Base-by-base conservation (phyloP, 1,140 invertebrate genomes). In the Drosophila saltans region DNA sequence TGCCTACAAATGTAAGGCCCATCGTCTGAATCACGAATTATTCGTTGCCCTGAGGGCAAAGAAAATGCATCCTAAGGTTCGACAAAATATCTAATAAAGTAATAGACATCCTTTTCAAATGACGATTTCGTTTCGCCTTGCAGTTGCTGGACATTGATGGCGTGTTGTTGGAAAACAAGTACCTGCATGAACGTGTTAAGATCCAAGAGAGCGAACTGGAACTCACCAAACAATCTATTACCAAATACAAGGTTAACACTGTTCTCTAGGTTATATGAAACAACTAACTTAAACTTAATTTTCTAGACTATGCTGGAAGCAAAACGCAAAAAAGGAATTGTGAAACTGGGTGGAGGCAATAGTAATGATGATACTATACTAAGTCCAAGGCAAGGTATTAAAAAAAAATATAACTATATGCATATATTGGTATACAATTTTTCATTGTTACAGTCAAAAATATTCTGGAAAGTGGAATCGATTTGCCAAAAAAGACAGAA, bases 1-100 rank as follows among this genome's bases (percentile, higher is more conserved):
- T 93, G 96, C 95, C n/a, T 97, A 97, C 79, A 96, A 96, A 90
- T 96, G 94, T 75, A 98, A 98, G 93, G 95, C 96, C 11, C 96
- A 97, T 88, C 93, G 96, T 40, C 93, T 98, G 3, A 98, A 97
- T 92, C 95, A 96, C 80, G 96, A 97, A 90, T 93, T 98, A 9
- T 96, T 96, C 75, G 95, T 95, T 76, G 94, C 97, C 2, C 92
- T 98, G 0, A 95, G 93, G 71, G 94, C 88, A 9, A 92, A 92
- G 55, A 89, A 90, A 71, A 74, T 73, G 81, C 92, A 77, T 94
- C 92, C 79, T 90, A 93, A 76, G 61, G 90, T 75, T 76, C 45
- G 59, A 41, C 30, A 10, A 4, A 52, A 48, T 4, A 3, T 6
- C 0, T 1, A 3, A 5, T 8, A 9, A 36, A 0, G 3, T 5